Conservation (phyloP, 2,797 vertebrate species). For the Chromis chromis region DNA sequence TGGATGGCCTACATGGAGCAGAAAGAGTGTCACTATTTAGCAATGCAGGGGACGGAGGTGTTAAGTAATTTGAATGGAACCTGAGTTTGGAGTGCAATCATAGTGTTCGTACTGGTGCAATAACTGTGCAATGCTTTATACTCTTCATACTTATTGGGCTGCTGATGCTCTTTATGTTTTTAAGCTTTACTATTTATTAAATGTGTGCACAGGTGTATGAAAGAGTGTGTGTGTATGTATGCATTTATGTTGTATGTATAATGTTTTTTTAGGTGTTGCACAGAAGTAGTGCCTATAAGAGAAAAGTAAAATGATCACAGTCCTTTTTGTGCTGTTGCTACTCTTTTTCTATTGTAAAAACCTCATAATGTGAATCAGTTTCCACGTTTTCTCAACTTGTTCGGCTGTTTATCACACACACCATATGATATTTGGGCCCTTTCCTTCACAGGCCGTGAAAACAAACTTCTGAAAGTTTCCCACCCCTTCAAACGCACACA, state of each 20-base stretch:
- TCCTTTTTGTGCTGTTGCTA: too few species aligned
- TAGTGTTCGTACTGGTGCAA: too few species aligned
- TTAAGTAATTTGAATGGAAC: neutral
- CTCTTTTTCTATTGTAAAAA: neutral
- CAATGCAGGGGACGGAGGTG: slow-evolving; percentile 8
- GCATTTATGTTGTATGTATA: too few species aligned
- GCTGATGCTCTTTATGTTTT: too few species aligned
- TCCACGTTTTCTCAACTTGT: slow-evolving; percentile 2
- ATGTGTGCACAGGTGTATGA: too few species aligned
- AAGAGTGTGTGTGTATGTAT: too few species aligned
- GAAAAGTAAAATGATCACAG: too few species aligned
- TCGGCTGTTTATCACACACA: neutral
- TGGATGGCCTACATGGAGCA: neutral
- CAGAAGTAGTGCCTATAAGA: too few species aligned
- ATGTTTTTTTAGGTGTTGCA: too few species aligned
- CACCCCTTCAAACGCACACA: slow-evolving; percentile 19
- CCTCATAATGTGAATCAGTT: neutral
- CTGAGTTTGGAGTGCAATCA: neutral
- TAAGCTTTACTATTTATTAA: too few species aligned
- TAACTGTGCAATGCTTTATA: too few species aligned
- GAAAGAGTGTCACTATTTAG: neutral
- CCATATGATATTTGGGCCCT: neutral
- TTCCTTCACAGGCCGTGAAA: slow-evolving; percentile 9
- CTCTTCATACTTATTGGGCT: too few species aligned
- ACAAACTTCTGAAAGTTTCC: slow-evolving; percentile 22